Conservation (phyloP, 2,113 vertebrate genomes). For the Perca flavescens region DNA sequence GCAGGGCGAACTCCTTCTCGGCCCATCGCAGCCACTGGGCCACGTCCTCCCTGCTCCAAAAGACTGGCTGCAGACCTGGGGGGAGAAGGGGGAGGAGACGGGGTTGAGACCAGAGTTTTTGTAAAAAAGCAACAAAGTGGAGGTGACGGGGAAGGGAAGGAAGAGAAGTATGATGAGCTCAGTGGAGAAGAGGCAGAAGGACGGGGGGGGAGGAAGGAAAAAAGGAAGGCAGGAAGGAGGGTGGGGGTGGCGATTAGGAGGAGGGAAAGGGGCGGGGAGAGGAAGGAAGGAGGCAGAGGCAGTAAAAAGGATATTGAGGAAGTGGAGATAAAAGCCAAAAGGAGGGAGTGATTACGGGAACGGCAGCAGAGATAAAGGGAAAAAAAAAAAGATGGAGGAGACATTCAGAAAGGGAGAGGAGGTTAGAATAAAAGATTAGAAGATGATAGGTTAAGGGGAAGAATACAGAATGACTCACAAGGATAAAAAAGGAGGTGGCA, state of each 20-base stretch:
- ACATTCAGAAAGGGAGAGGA: conserved; percentile 48
- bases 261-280: background rate
- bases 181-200: conserved; percentile 28
- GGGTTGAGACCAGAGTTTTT: conserved; percentile 4
- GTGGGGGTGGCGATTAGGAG: conserved; percentile 4
- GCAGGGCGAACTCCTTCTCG: conserved; percentile 94
- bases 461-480: conserved; percentile 43
- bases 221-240: conserved; percentile 51
- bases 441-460: conserved; percentile 50
- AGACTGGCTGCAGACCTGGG: conserved; percentile 93
- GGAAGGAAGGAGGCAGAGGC: conserved; percentile 76
- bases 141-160: conserved; percentile 11
- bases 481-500: background rate
- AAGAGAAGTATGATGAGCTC: conserved; percentile 23
- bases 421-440: conserved; percentile 67
- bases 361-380: conserved; percentile 65
- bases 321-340: conserved; percentile 80
- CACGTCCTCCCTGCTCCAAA: conserved; percentile 97
- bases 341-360: conserved; percentile 77
- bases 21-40: conserved; percentile 97
- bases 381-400: conserved; percentile 61
- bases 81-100: background rate
- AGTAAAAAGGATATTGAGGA: conserved; percentile 83
- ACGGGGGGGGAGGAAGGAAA: conserved; percentile 7
- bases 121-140: conserved; percentile 11